Base-by-base conservation (phyloP, 2,113 vertebrate species). In the Pungitius pungitius region DNA sequence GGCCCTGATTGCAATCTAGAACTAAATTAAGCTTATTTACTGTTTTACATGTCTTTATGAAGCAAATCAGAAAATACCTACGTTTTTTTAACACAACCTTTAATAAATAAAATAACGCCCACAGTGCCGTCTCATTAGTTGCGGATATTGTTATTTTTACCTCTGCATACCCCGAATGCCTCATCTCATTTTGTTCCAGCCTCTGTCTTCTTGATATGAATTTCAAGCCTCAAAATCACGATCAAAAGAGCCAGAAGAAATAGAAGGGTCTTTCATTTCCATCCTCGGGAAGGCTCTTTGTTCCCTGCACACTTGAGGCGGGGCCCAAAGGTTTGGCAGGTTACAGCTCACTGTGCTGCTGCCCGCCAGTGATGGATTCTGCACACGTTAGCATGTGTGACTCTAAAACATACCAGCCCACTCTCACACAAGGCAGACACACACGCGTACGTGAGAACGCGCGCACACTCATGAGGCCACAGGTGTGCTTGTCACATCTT, bases 401-500 rank as follows among this genome's bases (percentile, higher is more conserved):
- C 39, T 74, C 43, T n/a, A 24, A 62, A 40, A n/a, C 62, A 76
- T 56, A 45, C 59, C 43, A 27, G 26, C 64, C 20, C 42, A 64
- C 33, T 47, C 45, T 47, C 20, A 39, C 26, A 14, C 27, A 51
- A 35, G 20, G 54, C 27, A 56, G 10, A 12, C 35, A 37, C 35
- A 56, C 27, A 51, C 3, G 22, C 33, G 45, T 58, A 51, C 3
- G 22, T 33, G 37, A 51, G 67, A n/a, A 30, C 4, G 8, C 39
- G 33, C 1, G 20, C 11, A 40, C 22, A 30, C 30, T 30, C 43
- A 57, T n/a, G 26, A 20, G 20, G 67, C 35, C 66, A 22, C 78
- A 84, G 81, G 75, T 76, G 77, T 61, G 51, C 30, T 20, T 69
- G 64, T 77, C 82, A 81, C 73, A 43, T 57, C 69, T 40, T 30